These are phyloP conservation scores for Lasioglossum malachurum DNA, from an alignment of 2,888 invertebrate species.

Conservation along the genomic window DNA sequence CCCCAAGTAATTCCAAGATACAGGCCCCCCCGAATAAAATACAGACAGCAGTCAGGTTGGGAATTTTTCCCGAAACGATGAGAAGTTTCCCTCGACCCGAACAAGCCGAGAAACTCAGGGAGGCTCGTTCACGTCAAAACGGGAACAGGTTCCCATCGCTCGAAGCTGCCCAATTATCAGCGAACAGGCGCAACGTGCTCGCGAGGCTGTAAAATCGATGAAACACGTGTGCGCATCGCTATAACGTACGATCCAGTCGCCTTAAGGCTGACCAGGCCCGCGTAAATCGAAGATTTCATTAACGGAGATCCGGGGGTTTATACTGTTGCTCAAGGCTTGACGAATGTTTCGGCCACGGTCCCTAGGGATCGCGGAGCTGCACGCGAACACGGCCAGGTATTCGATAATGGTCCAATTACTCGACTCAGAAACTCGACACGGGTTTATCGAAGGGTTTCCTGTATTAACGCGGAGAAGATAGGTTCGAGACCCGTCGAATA, in stretches of 20 bases:
- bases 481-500: not conserved
- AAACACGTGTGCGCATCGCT: not conserved
- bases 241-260: slow-evolving; percentile 15
- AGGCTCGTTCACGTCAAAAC: not conserved
- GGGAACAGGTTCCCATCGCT: not conserved
- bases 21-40: not conserved
- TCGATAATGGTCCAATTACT: slow-evolving; percentile 25
- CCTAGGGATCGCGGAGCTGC: not conserved
- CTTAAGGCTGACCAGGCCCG: not conserved
- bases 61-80: not conserved
- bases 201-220: slow-evolving; percentile 20
- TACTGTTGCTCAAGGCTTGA: not conserved
- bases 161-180: not conserved
- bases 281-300: slow-evolving; percentile 33
- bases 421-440: slow-evolving; percentile 13
- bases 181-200: not conserved
- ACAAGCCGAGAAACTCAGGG: not conserved
- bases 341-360: slow-evolving; percentile 2
- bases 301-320: slow-evolving; percentile 15
- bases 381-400: not conserved
- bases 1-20: not conserved
- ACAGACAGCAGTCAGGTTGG: not conserved
- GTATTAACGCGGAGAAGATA: not conserved
- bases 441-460: slow-evolving; percentile 7
- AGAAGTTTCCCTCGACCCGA: not conserved